Base-by-base conservation (phyloP, 2,113 vertebrate species). In the Probosciger aterrimus region DNA sequence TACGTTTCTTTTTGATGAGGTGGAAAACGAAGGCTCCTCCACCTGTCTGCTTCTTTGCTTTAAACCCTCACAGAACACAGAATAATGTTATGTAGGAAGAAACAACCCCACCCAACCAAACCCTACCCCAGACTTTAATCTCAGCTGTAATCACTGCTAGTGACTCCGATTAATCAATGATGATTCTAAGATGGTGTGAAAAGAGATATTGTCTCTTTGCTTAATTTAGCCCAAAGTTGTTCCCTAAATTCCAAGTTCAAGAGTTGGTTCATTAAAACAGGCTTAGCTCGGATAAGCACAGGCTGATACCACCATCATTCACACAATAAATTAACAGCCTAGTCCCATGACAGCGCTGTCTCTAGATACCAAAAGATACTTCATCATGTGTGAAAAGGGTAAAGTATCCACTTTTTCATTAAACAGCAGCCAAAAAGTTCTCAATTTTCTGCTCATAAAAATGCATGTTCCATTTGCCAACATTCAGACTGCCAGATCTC, bases 1-100 rank as follows among this genome's bases (percentile, higher is more conserved):
- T 96, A 96, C 80, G 53, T 85, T 95, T 92, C 73, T 59, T 96
- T 96, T 93, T 92, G 91, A 96, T 93, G 91, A 94, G 84, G 84
- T 92, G 92, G 76, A 96, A 97, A 93, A 57, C 92, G 92, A 95
- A 93, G 64, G 67, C 87, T 95, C 46, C 53, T 93, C 76, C 84
- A 94, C 96, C 92, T 96, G 82, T 59, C 53, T 77, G 30, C 41
- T 31, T 91, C 43, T 28, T 53, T 69, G 12, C 10, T 70, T 84
- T 64, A 81, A 94, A 65, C 3, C 6, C 31, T 55, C n/a, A 33
- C 5, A 55, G 39, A 93, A 93, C 15, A 86, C 4, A 55, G 11
- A 80, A 83, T 62, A 59, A 60, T 14, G 6, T 59, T 78, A 50
- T 53, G 6, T 27, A 49, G 8, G 5, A 7, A 14, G 28, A 41